Evolutionary conservation across 2,113 vertebrate genomes (phyloP), one percentile per base, ranked within the genome.

Genomic region (Thalassoma bifasciatum): DNA sequence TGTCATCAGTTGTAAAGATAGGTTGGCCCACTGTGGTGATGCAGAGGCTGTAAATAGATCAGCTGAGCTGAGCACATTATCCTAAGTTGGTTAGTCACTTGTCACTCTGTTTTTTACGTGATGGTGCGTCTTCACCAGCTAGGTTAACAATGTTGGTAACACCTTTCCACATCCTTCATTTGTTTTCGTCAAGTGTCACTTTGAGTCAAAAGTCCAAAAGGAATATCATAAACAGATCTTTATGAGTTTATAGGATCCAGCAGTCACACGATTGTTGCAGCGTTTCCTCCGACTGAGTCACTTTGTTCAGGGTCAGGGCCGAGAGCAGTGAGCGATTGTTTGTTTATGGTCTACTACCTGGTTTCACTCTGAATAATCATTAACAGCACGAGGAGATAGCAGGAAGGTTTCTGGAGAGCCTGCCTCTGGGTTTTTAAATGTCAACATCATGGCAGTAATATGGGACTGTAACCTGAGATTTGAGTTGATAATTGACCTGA

Each of bases 291-390:
- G 21, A 53, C 57, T 3, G 66, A 87, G 72, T 24, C 71, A 76
- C 53, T 85, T 79, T 81, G 86, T 84, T 85, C 82, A 63, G 83
- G 84, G 83, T 75, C 81, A 79, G 42, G 42, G 53, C 84, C 85
- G 88, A 91, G 88, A 88, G 72, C 72, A 36, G 64, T 22, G 30
- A 26, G 59, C 44, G 46, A 51, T 58, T 91, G 52, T 94, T 90
- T 94, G 91, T 84, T 72, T 24, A 40, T 44, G 51, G 60, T 81
- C 80, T 63, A 77, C 81, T 54, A 34, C 44, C 84, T 40, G 78
- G 95, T 97, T 97, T 96, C 95, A 81, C 87, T 93, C 81, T 82
- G 7, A 82, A 74, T 94, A 94, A 95, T 96, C 51, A 96, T 97
- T 97, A 96, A 96, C 95, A 26, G 23, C 46, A 50, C 6, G 58